phyloP scores from a whole-genome alignment of 1,140 invertebrate species.

The Drosophila carrolli region DNA sequence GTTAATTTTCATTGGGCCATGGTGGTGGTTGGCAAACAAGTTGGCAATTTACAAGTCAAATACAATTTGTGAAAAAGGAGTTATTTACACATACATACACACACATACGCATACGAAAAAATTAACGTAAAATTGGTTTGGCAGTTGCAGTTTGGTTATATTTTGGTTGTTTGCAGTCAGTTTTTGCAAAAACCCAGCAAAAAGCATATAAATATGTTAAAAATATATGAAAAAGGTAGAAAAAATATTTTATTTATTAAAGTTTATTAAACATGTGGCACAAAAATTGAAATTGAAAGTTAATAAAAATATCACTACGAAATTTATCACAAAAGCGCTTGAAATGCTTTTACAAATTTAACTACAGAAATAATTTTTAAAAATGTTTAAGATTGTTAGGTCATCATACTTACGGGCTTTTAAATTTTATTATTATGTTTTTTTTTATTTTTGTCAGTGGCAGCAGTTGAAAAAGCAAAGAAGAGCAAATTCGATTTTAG shows the following conservation, averaged over 20 bases:
- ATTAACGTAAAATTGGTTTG: conserved; percentile 51
- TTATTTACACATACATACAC: conserved; percentile 57
- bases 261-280: conserved; percentile 39
- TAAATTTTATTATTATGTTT: conserved; percentile 24
- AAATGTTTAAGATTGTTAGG: not conserved
- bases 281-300: conserved; percentile 27
- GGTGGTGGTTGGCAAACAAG: conserved; percentile 37
- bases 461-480: conserved; percentile 65
- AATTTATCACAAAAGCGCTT: conserved; percentile 40
- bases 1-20: conserved; percentile 52
- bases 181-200: conserved; percentile 68
- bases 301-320: conserved; percentile 46
- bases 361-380: conserved; percentile 30
- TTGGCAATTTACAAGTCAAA: conserved; percentile 47
- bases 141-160: conserved; percentile 63
- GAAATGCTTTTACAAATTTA: conserved; percentile 28
- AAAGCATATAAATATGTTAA: conserved; percentile 56
- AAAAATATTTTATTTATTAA: conserved; percentile 64
- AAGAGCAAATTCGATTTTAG: conserved; percentile 40
- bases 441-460: conserved; percentile 37
- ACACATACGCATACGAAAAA: conserved; percentile 60
- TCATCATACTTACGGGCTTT: conserved; percentile 68
- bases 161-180: conserved; percentile 63
- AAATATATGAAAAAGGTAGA: conserved; percentile 61
- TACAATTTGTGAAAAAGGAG: conserved; percentile 43